phyloP scores from a whole-genome alignment of 2,797 vertebrate genomes.

The Hyperoplus lanceolatus region DNA sequence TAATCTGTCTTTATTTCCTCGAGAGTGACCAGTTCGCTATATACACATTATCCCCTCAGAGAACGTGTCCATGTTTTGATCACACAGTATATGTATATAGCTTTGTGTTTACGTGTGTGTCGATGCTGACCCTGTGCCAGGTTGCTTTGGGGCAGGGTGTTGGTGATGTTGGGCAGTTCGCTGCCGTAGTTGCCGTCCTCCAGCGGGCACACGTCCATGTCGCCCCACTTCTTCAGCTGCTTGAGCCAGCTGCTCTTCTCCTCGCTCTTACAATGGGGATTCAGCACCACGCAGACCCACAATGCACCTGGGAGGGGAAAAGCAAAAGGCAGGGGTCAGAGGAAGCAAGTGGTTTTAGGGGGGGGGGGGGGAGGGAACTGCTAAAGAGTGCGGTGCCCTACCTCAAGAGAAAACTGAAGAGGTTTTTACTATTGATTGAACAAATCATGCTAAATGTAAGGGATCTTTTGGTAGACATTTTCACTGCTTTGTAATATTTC shows the following conservation, averaged over 20 bases:
- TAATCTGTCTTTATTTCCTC: no score
- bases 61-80: neutral
- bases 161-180: slow-evolving; percentile 97
- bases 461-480: neutral
- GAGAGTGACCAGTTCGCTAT: no score
- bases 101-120: neutral
- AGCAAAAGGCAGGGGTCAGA: slow-evolving; percentile 13
- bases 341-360: neutral
- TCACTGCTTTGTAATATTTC: neutral
- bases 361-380: neutral
- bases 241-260: slow-evolving; percentile 96
- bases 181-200: slow-evolving; percentile 98
- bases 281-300: slow-evolving; percentile 98
- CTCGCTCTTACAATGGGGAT: slow-evolving; percentile 97
- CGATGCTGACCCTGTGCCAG: slow-evolving; percentile 91
- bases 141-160: slow-evolving; percentile 93
- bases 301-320: slow-evolving; percentile 88
- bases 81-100: neutral
- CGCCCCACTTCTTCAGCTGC: slow-evolving; percentile 96
- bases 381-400: neutral
- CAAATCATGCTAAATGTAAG: neutral
- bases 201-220: slow-evolving; percentile 97
- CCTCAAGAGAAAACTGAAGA: neutral
- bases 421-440: neutral
- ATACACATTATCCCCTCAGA: no score